Base-by-base conservation (phyloP, 2,888 invertebrate genomes). In the Calameuta idolon region DNA sequence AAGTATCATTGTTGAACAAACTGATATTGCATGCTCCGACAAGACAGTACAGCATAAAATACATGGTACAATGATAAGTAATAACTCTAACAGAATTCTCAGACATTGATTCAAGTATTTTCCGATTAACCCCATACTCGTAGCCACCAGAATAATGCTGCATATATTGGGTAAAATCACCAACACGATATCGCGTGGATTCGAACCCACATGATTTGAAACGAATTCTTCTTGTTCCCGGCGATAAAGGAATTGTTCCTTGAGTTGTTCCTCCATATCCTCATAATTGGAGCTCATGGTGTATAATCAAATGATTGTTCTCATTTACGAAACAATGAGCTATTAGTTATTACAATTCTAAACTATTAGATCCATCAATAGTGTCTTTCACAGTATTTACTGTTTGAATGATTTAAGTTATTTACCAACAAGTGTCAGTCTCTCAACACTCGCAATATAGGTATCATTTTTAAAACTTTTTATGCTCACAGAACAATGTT, bases 31-130 rank as follows among this genome's bases (percentile, higher is more conserved):
- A 34, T 87, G 76, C 30, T 90, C 87, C 0, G 91, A 90, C 3
- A 90, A 77, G 30, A 89, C 34, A 1, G 92, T 92, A 34, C 88
- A 89, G 55, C 89, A 89, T 12, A 92, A 79, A 34, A 92, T 84
- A 35, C 86, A 87, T 0, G 92, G 92, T 2, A 91, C 75, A 12
- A 91, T 77, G 23, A 86, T 84, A 1, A 88, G 37, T 9, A 81
- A 40, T 80, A 91, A 92, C 83, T 92, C 92, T 5, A 91, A 11
- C 4, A 89, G 9, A 75, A 87, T 83, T 74, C 81, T 83, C 1
- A 87, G 68, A 76, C 87, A 87, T 12, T 79, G 82, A 73, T 85
- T 82, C 0, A 84, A 76, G 31, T 82, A 76, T 12, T 79, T 78
- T 30, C 83, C 83, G 69, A 86, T 68, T 3, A 90, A 76, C 1